A percentile compares a stretch with the other conserved stretches of the same genome.
Evolutionary conservation across 2,113 vertebrate species (phyloP).

Genomic region (Miniopterus natalensis): DNA sequence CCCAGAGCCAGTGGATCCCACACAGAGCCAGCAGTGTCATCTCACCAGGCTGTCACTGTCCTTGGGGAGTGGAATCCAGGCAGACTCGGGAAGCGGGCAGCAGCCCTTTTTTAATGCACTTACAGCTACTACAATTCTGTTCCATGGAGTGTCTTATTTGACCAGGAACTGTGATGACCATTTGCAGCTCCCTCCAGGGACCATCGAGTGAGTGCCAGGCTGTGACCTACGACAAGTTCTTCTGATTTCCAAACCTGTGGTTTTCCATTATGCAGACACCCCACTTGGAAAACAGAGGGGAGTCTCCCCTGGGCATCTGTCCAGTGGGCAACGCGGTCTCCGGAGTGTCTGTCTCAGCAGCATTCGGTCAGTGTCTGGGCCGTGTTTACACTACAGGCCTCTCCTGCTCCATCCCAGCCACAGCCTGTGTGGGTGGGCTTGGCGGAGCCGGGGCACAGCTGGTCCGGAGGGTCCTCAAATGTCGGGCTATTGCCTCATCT

Average conservation of each 20-base stretch:
- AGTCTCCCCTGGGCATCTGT: neutral
- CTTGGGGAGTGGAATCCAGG: neutral
- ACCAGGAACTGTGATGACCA: no score
- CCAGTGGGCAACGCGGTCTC: neutral
- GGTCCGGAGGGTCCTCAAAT: slow-evolving; percentile 31
- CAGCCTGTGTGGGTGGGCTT: slow-evolving; percentile 54
- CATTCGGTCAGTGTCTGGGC: neutral
- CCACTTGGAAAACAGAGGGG: neutral
- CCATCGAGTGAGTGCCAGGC: no score
- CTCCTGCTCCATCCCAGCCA: neutral
- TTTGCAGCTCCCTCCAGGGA: neutral
- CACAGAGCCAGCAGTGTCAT: neutral
- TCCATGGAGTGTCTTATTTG: neutral
- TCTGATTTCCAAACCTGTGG: neutral
- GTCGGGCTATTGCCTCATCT: neutral
- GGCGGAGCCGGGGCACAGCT: slow-evolving; percentile 26
- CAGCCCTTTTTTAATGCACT: neutral
- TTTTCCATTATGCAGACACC: neutral
- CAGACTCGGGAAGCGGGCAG: neutral
- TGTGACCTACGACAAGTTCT: neutral
- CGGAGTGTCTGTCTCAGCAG: neutral
- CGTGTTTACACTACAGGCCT: slow-evolving; percentile 26
- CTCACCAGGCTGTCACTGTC: neutral
- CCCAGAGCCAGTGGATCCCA: neutral
- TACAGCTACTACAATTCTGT: neutral